Percentiles rank a stretch among this genome's conserved stretches.
Evolutionary conservation across 30 jellyfish, hydroid and myxozoan genomes (phyloP).

Genomic region (Cassiopea andromeda): DNA sequence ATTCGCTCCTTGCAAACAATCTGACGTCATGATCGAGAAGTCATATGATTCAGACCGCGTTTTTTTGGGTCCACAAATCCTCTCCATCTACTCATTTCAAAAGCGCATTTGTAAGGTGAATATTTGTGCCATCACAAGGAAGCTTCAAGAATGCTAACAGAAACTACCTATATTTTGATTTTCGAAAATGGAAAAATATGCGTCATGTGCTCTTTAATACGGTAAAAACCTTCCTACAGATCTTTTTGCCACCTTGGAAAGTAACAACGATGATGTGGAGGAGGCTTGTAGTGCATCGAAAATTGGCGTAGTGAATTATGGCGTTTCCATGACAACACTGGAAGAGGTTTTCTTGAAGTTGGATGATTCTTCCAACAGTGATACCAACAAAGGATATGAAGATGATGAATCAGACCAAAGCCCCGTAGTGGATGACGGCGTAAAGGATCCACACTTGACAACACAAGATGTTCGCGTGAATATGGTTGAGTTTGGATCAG

Average conservation of each 20-base stretch:
- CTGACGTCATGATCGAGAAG: no score
- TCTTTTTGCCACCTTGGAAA: conserved; percentile 71
- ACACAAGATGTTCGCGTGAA: conserved; percentile 23
- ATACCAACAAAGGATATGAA: neutral
- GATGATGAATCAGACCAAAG: conserved; percentile 25
- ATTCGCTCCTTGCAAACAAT: no score
- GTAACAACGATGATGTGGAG: conserved; percentile 27
- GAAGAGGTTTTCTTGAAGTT: conserved; percentile 88
- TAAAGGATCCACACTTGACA: neutral
- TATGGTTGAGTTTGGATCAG: conserved; percentile 21
- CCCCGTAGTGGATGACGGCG: conserved; percentile 26
- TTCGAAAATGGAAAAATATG: no score
- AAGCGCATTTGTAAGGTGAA: no score
- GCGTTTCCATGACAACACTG: conserved; percentile 89
- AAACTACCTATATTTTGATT: no score
- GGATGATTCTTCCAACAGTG: conserved; percentile 59
- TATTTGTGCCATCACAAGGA: no score
- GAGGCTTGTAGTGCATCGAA: conserved; percentile 69
- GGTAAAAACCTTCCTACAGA: conserved; percentile 21
- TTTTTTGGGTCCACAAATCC: no score
- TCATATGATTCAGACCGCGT: no score
- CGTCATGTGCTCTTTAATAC: no score
- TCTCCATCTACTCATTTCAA: no score
- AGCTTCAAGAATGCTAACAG: no score
- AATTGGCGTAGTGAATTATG: conserved; percentile 82